Evolutionary conservation across 2,888 invertebrate species (phyloP).

Genomic region (Torymus tubicola): DNA sequence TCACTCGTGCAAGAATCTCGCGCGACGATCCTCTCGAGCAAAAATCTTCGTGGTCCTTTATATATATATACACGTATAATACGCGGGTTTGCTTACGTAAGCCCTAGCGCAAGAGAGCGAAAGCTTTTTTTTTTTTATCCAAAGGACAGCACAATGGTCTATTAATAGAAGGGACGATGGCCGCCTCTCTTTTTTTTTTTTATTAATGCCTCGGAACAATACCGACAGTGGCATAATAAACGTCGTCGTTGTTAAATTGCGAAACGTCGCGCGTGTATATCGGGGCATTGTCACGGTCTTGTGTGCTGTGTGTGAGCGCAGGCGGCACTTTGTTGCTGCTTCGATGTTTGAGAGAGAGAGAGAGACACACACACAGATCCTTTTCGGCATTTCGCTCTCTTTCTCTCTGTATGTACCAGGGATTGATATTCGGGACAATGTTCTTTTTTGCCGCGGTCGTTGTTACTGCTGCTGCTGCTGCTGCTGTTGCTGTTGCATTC

Average conservation of each 20-base stretch:
- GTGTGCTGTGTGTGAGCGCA: neutral
- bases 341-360: too few species aligned
- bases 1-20: constrained; percentile 35
- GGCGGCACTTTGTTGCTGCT: constrained; percentile 17
- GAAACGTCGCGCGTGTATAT: constrained; percentile 39
- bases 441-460: too few species aligned
- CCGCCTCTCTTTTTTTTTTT: constrained; percentile 22
- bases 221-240: constrained; percentile 45
- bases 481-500: too few species aligned
- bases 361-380: too few species aligned
- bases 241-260: constrained; percentile 45
- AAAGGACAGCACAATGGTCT: constrained; percentile 54
- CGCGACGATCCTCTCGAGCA: constrained; percentile 23
- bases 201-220: constrained; percentile 46
- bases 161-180: constrained; percentile 55
- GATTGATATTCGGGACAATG: too few species aligned
- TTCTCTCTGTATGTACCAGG: too few species aligned
- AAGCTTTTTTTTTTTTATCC: neutral
- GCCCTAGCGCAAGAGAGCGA: constrained; percentile 11
- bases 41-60: constrained; percentile 41
- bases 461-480: too few species aligned
- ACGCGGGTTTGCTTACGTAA: constrained; percentile 45
- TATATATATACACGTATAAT: constrained; percentile 18
- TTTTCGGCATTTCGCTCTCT: too few species aligned
- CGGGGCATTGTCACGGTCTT: constrained; percentile 32